Base-by-base conservation (phyloP, 2,888 invertebrate species). In the Cataglyphis rosenhaueri region DNA sequence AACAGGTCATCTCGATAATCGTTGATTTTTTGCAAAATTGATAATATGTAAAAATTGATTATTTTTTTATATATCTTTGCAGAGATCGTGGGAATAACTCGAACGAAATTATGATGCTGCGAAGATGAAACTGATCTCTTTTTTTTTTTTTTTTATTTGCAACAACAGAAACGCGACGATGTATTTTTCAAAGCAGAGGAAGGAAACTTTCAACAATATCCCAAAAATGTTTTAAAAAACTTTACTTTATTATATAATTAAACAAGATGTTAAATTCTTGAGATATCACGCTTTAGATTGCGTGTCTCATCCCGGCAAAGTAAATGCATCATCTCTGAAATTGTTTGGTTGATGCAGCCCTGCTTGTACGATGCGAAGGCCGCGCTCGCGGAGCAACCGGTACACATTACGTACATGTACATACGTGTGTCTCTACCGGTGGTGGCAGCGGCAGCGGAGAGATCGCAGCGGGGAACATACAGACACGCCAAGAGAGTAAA, bases 391-490 rank as follows among this genome's bases (percentile, higher is more conserved):
- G 78, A 64, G 64, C 78, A 52, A 48, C 76, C 61, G 70, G 84
- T 84, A 79, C 74, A 83, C 70, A 59, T 82, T 79, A 79, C 78
- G 65, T 82, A 83, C 81, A 61, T 66, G 81, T 83, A 74, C 78
- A 66, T 74, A 75, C 83, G 74, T 44, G 57, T 68, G 75, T 73
- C 83, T 78, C 57, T 78, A 59, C 71, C 59, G 68, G 62, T 62
- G 61, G 32, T 79, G 75, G 81, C 89, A 62, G 87, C 25, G 25
- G 25, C 25, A 1, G 25, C 62, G 83, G 82, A 83, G 84, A 84
- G 90, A 89, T 90, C 90, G 88, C 90, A 88, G 90, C 90, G 81
- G 89, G 89, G 83, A 86, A 87, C 90, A 84, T 79, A 90, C 89
- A 85, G 82, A 82, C 85, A 89, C 89, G 90, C 89, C 87, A 84